Base-by-base conservation (phyloP, 2,888 invertebrate species). In the Automeris io region DNA sequence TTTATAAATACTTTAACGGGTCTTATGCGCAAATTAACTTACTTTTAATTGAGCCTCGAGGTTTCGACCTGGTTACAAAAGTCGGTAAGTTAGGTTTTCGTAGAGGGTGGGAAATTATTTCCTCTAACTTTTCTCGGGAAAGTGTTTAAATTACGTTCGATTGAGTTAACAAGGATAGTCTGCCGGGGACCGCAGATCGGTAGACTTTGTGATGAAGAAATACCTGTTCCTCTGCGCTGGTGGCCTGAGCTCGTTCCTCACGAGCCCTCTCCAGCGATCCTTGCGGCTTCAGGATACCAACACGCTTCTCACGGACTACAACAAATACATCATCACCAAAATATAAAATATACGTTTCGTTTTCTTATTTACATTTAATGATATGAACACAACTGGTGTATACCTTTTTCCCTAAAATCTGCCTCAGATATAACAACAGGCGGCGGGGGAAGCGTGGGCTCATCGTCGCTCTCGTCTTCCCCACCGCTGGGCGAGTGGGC, bases 271-370 rank as follows among this genome's bases (percentile, higher is more conserved):
- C 92, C 45, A 92, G 57, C 0, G 92, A 92, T 0, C 91, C 91
- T 61, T 92, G 92, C 0, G 92, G 91, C 60, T 93, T 93, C 45
- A 93, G 70, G 45, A 93, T 93, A 2, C 92, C 92, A 19, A 87
- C 87, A 35, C 88, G 86, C 47, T 87, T 89, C 59, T 89, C 89
- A 2, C 83, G 79, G 46, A 88, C 88, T 88, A 61, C 0, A 33
- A 33, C n/a, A 13, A 4, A 13, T 12, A 29, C 8, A 3, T 16
- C 4, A 24, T 4, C 16, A 11, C 33, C 8, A 13, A 21, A 3
- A 35, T 12, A 8, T 2, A 29, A 6, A 19, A 16, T 7, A n/a
- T 19, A 19, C 5, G 24, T 23, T 9, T n/a, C n/a, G n/a, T n/a
- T n/a, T n/a, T n/a, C n/a, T n/a, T n/a, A n/a, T n/a, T n/a, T n/a